phyloP scores from a whole-genome alignment of 1,140 invertebrate species.

The Limonius californicus region DNA sequence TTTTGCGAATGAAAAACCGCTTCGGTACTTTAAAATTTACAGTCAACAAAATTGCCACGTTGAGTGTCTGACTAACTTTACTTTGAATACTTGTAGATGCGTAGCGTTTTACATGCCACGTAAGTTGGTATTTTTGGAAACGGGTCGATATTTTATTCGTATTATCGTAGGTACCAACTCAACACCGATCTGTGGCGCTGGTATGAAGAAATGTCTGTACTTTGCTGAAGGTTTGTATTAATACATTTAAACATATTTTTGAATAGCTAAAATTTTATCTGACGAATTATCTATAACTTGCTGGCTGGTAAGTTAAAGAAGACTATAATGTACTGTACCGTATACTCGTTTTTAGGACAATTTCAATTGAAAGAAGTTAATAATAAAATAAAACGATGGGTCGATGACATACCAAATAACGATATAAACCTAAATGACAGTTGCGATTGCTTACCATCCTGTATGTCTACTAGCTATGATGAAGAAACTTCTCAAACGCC shows the following conservation, averaged over 20 bases:
- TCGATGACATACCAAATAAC: no score
- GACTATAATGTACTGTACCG: no score
- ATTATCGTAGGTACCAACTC: slow-evolving; percentile 31
- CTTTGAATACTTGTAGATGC: slow-evolving; percentile 59
- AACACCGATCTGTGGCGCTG: slow-evolving; percentile 39
- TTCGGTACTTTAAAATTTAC: slow-evolving; percentile 63
- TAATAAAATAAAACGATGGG: no score
- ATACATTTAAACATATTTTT: no score
- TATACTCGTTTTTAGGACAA: no score
- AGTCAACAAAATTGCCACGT: slow-evolving; percentile 72
- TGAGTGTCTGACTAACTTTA: slow-evolving; percentile 74
- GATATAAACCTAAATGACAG: no score
- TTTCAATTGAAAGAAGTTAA: neutral
- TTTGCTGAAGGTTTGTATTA: slow-evolving; percentile 30
- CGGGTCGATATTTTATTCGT: no score
- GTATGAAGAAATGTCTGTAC: slow-evolving; percentile 32
- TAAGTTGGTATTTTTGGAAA: slow-evolving; percentile 45
- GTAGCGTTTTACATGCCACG: slow-evolving; percentile 66
- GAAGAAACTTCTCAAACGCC: slow-evolving; percentile 60
- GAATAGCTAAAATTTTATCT: no score
- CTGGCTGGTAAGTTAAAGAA: no score
- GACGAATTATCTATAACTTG: no score
- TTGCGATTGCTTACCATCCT: slow-evolving; percentile 63
- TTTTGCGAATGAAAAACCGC: slow-evolving; percentile 53
- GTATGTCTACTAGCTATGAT: slow-evolving; percentile 60